Base-by-base conservation (phyloP, 2,888 invertebrate genomes). In the Fragum sueziense region DNA sequence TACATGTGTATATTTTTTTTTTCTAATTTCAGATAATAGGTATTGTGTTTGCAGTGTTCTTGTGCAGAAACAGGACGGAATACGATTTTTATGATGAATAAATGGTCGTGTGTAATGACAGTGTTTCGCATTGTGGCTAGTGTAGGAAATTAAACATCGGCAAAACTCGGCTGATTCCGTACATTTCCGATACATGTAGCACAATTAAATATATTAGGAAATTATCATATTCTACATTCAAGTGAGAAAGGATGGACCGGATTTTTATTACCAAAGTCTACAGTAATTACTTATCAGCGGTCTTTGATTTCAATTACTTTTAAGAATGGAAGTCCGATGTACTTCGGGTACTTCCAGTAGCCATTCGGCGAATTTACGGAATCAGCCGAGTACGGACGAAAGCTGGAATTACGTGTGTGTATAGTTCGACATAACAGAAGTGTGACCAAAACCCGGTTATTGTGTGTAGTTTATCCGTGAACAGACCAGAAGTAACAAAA, bases 31-130 rank as follows among this genome's bases (percentile, higher is more conserved):
- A 89, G 89, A 82, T 89, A 14, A 74, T 88, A 29, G 89, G 88
- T n/a, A 84, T 89, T 9, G 82, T 88, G 62, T 88, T 88, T 76
- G 87, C 89, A 6, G 79, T 88, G 25, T 87, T 84, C 57, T 79
- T 89, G 34, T 88, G 88, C 79, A 78, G 86, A 67, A 91, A 90
- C 61, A 74, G 80, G 61, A 74, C 80, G 29, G 80, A 80, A 9
- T 80, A 80, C 41, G 80, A 80, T 25, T 77, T 68, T 47, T 74
- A 80, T 41, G 74, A 80, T 25, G 80, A 80, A 9, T 70, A 52
- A 31, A 14, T 25, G 52, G 11, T 57, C n/a, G 9, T 27, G 57
- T 57, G n/a, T 4, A 22, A 57, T 22, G 9, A 57, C 25, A 29
- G 9, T 7, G n/a, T 20, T 20, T 47, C 4, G n/a, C n/a, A 47